Percentiles rank a stretch among this genome's conserved stretches.
These are phyloP conservation scores for Scaptomyza cyrtandrae DNA, from an alignment of 2,888 invertebrate genomes.

Conservation along the genomic window DNA sequence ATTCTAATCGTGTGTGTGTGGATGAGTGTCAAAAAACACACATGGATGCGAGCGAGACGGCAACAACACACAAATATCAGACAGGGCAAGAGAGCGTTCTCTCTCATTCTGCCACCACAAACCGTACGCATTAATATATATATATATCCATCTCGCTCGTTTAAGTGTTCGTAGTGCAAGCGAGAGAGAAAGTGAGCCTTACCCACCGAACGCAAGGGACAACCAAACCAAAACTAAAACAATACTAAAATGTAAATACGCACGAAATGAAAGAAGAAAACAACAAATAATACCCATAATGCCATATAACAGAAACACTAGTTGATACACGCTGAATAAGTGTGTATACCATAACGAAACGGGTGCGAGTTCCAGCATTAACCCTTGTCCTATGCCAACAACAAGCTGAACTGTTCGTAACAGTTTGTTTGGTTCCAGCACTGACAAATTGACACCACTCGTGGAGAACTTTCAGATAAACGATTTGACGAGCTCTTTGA, in stretches of 20 bases:
- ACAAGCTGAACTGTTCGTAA: background rate
- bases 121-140: constrained; percentile 12
- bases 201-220: constrained; percentile 16
- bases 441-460: background rate
- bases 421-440: background rate
- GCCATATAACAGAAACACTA: constrained; percentile 15
- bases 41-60: constrained; percentile 62
- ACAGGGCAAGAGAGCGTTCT: constrained; percentile 34
- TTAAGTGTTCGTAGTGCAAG: constrained; percentile 24
- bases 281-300: constrained; percentile 7
- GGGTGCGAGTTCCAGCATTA: constrained; percentile 21
- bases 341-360: constrained; percentile 32
- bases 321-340: background rate
- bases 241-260: background rate
- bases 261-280: constrained; percentile 13
- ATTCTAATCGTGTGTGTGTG: constrained; percentile 49
- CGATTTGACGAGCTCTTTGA: background rate
- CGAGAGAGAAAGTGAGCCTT: constrained; percentile 36
- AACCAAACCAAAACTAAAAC: constrained; percentile 6
- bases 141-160: constrained; percentile 42
- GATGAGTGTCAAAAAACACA: constrained; percentile 32
- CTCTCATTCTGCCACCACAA: constrained; percentile 30
- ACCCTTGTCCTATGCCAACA: constrained; percentile 4
- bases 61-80: background rate
- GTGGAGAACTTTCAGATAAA: constrained; percentile 12